Percentiles rank a stretch among this genome's conserved stretches.
phyloP scores from a whole-genome alignment of 2,113 vertebrate genomes.

The Blennius ocellaris region DNA sequence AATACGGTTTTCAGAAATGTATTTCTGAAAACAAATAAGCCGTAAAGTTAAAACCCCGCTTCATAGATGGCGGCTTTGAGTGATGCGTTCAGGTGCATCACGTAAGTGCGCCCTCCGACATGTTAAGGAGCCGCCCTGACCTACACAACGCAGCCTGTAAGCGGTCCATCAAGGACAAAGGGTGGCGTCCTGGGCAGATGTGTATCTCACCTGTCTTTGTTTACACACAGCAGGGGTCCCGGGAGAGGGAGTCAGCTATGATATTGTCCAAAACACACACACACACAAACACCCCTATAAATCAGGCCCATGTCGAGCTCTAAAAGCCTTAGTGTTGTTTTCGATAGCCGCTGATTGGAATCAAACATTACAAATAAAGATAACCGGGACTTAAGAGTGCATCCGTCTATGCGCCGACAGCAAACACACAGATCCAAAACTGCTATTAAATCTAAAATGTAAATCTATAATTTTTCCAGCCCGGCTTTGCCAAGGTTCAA shows the following conservation, averaged over 20 bases:
- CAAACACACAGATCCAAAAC: slow-evolving; percentile 16
- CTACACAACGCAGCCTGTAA: slow-evolving; percentile 30
- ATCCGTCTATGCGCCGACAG: slow-evolving; percentile 26
- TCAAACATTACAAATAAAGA: slow-evolving; percentile 39
- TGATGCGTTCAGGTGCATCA: too few relatives aligned
- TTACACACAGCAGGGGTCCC: slow-evolving; percentile 45
- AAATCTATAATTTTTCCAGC: slow-evolving; percentile 20
- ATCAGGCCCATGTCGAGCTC: background rate
- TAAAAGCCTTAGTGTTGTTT: slow-evolving; percentile 15
- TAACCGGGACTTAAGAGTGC: slow-evolving; percentile 12
- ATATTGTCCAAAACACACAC: background rate
- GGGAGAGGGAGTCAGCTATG: background rate
- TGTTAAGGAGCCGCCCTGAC: slow-evolving; percentile 18
- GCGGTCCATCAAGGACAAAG: slow-evolving; percentile 48
- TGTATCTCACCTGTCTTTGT: slow-evolving; percentile 38
- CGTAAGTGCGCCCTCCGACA: too few relatives aligned
- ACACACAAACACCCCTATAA: background rate
- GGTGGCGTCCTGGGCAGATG: slow-evolving; percentile 8
- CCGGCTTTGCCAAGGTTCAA: slow-evolving; percentile 35
- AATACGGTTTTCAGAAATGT: too few relatives aligned
- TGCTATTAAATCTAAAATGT: slow-evolving; percentile 28
- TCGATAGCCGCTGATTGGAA: slow-evolving; percentile 49
- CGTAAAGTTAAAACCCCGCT: too few relatives aligned
- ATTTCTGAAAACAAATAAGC: too few relatives aligned
- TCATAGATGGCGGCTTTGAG: too few relatives aligned